Conservation (phyloP, 2,113 vertebrate genomes). For the Muntiacus reevesi region DNA sequence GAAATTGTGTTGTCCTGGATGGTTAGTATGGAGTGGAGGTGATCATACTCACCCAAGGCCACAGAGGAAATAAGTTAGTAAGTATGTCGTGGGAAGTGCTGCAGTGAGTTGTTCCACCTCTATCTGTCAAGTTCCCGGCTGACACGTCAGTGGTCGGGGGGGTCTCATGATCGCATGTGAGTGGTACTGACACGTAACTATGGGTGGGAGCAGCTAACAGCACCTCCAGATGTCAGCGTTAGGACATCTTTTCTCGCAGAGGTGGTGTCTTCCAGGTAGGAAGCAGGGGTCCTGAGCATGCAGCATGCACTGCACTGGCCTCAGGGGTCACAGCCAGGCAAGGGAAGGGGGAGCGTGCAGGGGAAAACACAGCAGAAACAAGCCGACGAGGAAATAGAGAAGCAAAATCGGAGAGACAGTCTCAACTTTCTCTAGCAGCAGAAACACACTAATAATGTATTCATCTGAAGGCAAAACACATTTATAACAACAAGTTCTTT, state of each 20-base stretch:
- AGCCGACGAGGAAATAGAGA: neutral
- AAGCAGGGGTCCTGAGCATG: constrained; percentile 18
- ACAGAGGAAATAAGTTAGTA: neutral
- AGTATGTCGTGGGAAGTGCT: neutral
- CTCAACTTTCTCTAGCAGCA: neutral
- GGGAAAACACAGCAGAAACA: constrained; percentile 43
- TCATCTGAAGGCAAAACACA: neutral
- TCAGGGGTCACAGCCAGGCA: constrained; percentile 44
- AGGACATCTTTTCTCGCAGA: neutral
- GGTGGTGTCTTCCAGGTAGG: neutral
- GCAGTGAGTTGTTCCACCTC: neutral
- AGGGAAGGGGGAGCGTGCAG: constrained; percentile 43
- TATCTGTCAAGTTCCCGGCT: neutral
- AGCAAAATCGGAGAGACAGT: neutral
- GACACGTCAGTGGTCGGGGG: neutral
- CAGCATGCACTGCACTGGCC: constrained; percentile 54
- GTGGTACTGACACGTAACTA: neutral
- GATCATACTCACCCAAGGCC: neutral
- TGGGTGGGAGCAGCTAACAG: neutral
- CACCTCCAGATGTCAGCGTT: neutral
- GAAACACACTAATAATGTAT: neutral
- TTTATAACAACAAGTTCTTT: neutral
- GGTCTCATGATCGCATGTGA: neutral
- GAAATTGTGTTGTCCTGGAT: neutral
- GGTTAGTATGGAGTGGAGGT: neutral